A percentile compares a stretch with the other conserved stretches of the same genome.
These are phyloP conservation scores for Matsumyia berberina DNA, from an alignment of 2,888 invertebrate species.

Conservation along the genomic window DNA sequence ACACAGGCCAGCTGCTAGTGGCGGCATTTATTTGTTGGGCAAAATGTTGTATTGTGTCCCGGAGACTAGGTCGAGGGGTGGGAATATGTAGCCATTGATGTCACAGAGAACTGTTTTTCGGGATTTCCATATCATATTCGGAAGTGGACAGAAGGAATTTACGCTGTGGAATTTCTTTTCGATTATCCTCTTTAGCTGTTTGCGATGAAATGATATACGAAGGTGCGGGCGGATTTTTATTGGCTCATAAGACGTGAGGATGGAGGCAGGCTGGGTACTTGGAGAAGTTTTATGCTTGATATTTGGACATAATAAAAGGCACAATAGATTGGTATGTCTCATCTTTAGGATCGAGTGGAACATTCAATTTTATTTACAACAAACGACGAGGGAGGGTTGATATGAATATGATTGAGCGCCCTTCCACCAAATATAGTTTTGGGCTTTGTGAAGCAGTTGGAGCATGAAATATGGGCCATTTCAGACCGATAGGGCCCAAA, in stretches of 20 bases:
- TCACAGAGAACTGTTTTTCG: conserved; percentile 42
- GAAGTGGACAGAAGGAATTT: conserved; percentile 62
- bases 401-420: too few species aligned
- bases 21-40: conserved; percentile 14
- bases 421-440: too few species aligned
- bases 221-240: conserved; percentile 27
- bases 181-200: conserved; percentile 31
- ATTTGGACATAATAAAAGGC: conserved; percentile 16
- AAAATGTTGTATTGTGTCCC: conserved; percentile 43
- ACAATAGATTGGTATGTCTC: conserved; percentile 16
- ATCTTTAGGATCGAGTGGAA: background rate
- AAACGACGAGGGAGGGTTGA: too few species aligned
- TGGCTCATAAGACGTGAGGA: conserved; percentile 9
- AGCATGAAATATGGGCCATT: too few species aligned
- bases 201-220: conserved; percentile 35
- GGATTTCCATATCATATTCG: conserved; percentile 65
- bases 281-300: conserved; percentile 3
- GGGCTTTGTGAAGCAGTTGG: too few species aligned
- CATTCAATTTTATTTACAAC: conserved; percentile 7
- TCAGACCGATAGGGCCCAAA: too few species aligned
- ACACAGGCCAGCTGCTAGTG: conserved; percentile 25
- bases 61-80: conserved; percentile 33
- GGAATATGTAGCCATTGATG: conserved; percentile 52
- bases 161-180: conserved; percentile 63
- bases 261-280: background rate